Base-by-base conservation (phyloP, 2,113 vertebrate genomes). In the Centropus unirufus region DNA sequence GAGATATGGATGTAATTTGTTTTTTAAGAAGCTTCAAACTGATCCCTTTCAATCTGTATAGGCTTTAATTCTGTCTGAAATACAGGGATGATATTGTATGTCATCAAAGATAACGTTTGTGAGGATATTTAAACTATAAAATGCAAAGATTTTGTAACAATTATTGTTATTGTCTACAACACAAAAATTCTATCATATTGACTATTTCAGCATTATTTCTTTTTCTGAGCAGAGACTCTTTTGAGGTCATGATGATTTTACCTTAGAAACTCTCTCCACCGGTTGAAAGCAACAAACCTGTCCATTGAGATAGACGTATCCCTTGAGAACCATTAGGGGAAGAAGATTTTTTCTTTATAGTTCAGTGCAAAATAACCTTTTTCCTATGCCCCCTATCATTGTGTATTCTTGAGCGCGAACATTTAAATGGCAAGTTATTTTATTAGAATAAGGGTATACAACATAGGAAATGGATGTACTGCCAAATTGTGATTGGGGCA, bases 331-430 rank as follows among this genome's bases (percentile, higher is more conserved):
- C 14, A 67, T 15, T 32, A 49, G n/a, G 9, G 12, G 26, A 49
- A 74, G 23, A 72, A 68, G 44, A 32, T 39, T 85, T 83, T 63
- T 83, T 63, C 10, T 52, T 81, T 46, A 69, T 11, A 47, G 29
- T 4, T 68, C 12, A 19, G 47, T 20, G 26, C 6, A 69, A 73
- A 89, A 52, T 61, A 57, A 27, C 15, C 2, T 72, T 66, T 76
- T 52, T 69, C 15, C 30, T 69, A 2, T 39, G 23, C 61, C 24
- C 9, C 16, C 30, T 36, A 24, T 10, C 0, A 0, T 9, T 24
- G 16, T 34, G 16, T 66, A 83, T 62, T 55, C 49, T 79, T 39
- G 8, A 55, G 10, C 24, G 15, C 20, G 11, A 24, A 5, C 17
- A 44, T 87, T 84, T 88, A 64, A 79, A 90, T 6, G 8, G 21